Conservation (phyloP, 2,113 vertebrate species). For the Bagarius yarrelli region DNA sequence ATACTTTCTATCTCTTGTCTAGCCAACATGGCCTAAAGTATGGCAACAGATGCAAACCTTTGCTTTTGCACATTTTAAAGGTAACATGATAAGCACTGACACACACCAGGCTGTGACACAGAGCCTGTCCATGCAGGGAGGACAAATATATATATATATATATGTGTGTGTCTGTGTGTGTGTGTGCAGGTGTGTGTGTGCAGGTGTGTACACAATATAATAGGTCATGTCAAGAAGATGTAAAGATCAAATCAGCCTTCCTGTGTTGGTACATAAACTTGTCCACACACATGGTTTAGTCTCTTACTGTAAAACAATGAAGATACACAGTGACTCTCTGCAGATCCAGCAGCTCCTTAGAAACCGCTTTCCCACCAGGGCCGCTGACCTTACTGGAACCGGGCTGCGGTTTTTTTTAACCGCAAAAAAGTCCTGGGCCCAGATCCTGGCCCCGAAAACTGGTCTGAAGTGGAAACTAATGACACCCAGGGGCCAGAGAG, state of each 20-base stretch:
- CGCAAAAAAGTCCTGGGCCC: too few species aligned
- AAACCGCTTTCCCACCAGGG: background rate
- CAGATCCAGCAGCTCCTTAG: background rate
- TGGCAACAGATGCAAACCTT: background rate
- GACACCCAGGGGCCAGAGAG: too few species aligned
- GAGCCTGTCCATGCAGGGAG: slow-evolving; percentile 65
- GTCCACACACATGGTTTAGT: background rate
- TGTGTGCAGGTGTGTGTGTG: slow-evolving; percentile 54
- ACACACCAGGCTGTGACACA: slow-evolving; percentile 71
- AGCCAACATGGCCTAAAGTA: background rate
- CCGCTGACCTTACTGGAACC: too few species aligned
- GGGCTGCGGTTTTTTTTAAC: too few species aligned
- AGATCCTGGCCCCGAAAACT: too few species aligned
- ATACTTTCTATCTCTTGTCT: background rate
- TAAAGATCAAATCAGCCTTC: slow-evolving; percentile 67
- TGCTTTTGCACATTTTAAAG: background rate
- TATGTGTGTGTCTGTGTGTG: too few species aligned
- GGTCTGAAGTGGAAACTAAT: too few species aligned
- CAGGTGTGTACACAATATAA: slow-evolving; percentile 41
- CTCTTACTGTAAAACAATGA: slow-evolving; percentile 37
- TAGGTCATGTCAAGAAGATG: slow-evolving; percentile 61
- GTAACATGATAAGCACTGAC: slow-evolving; percentile 66
- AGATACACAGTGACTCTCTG: slow-evolving; percentile 27
- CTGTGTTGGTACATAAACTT: slow-evolving; percentile 4
- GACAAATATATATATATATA: slow-evolving; percentile 51